Evolutionary conservation across 2,797 vertebrate species (phyloP).

Genomic region (Loris lydekkerianus): DNA sequence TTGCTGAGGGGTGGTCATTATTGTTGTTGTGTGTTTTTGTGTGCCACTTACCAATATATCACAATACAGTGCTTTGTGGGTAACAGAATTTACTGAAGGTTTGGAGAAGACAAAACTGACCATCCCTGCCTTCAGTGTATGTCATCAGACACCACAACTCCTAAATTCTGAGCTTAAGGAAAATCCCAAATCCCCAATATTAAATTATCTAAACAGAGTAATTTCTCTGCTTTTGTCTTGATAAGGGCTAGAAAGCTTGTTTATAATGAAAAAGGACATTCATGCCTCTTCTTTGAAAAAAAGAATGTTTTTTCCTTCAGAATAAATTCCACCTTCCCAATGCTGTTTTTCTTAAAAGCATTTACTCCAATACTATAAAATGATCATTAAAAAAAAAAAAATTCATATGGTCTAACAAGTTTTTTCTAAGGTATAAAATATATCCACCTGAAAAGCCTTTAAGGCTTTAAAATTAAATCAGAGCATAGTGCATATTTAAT

Average conservation of each 20-base stretch:
- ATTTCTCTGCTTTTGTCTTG: slow-evolving; percentile 4
- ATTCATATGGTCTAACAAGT: background rate
- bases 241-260: background rate
- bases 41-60: background rate
- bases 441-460: background rate
- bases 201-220: background rate
- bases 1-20: too few relatives aligned
- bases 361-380: background rate
- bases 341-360: background rate
- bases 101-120: background rate
- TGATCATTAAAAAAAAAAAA: background rate
- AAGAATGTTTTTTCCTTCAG: slow-evolving; percentile 25
- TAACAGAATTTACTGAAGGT: background rate
- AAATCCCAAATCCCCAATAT: background rate
- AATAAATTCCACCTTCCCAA: background rate
- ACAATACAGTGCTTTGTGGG: background rate
- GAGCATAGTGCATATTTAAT: background rate
- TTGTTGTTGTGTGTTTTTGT: too few relatives aligned
- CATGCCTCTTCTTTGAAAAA: slow-evolving; percentile 33
- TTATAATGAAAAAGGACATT: background rate
- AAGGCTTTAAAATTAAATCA: slow-evolving; percentile 17
- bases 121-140: background rate
- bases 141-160: background rate
- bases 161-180: background rate
- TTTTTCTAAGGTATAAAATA: background rate